Base-by-base conservation (phyloP, 2,113 vertebrate genomes). In the Neoarius graeffei region DNA sequence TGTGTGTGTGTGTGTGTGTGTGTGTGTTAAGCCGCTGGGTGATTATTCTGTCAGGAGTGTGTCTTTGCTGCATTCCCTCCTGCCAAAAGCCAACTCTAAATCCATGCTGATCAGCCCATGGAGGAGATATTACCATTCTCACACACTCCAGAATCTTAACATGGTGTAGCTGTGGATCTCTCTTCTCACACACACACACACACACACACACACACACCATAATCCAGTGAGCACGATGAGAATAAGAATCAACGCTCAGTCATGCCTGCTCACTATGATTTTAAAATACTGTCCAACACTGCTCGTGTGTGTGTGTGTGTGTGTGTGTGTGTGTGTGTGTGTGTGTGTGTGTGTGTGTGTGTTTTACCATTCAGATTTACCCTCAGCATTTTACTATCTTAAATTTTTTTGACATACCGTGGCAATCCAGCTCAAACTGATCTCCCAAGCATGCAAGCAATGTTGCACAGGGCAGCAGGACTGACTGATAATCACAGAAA, bases 41-140 rank as follows among this genome's bases (percentile, higher is more conserved):
- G 95, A 96, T 96, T 96, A 96, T 95, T 94, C 94, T 96, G 95
- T 95, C 95, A 96, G 93, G 91, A 94, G 91, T 91, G 94, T 90
- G 93, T 94, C 92, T 94, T 93, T 93, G 93, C 91, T 76, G 86
- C 92, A 89, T 91, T 92, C 89, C 93, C 90, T 89, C 93, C 94
- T 96, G 94, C 95, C 95, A 96, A 92, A 93, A 95, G 94, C 94
- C 93, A 93, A 92, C 89, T 86, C 93, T 95, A 95, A 96, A 96
- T 96, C 95, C 95, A 94, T 94, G 94, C 91, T 95, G 94, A 96
- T 95, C 93, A 92, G 93, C 91, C 93, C 94, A 95, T 92, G 95
- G 93, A 94, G 73, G 91, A 93, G 94, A 95, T 94, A 95, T 94
- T 95, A 94, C 93, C 94, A 94, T 95, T 94, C 94, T 94, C 92